phyloP scores from a whole-genome alignment of 2,113 vertebrate species.

The Pachycephala philippinensis region DNA sequence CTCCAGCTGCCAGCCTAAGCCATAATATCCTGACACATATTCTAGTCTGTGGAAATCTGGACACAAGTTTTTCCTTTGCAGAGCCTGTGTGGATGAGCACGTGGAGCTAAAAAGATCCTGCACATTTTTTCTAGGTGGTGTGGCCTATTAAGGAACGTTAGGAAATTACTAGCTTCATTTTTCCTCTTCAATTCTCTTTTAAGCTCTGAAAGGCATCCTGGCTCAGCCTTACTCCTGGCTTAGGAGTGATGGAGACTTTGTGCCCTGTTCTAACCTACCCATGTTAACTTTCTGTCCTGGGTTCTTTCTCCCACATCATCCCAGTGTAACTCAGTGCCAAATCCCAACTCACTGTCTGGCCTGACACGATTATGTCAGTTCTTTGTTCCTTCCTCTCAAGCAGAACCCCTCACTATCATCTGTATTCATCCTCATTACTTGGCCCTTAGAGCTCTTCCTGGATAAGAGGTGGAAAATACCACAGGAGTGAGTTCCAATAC shows the following conservation, averaged over 20 bases:
- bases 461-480: background rate
- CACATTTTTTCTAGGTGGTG: background rate
- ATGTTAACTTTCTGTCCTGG: background rate
- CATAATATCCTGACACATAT: background rate
- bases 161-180: background rate
- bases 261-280: background rate
- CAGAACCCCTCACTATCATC: background rate
- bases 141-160: background rate
- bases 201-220: background rate
- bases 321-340: background rate
- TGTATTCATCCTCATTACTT: background rate
- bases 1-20: background rate
- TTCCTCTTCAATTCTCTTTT: background rate
- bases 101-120: background rate
- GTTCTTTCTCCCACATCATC: background rate
- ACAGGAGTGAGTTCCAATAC: background rate
- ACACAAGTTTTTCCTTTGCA: background rate
- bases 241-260: background rate
- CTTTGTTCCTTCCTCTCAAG: background rate
- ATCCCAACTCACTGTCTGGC: background rate
- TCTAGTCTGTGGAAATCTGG: background rate
- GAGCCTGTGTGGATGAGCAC: background rate
- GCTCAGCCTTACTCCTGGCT: background rate
- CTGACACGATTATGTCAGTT: background rate
- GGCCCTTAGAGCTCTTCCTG: background rate